A percentile compares a stretch with the other conserved stretches of the same genome.
Evolutionary conservation across 2,888 invertebrate species (phyloP).

Genomic region (Onchidella celtica): DNA sequence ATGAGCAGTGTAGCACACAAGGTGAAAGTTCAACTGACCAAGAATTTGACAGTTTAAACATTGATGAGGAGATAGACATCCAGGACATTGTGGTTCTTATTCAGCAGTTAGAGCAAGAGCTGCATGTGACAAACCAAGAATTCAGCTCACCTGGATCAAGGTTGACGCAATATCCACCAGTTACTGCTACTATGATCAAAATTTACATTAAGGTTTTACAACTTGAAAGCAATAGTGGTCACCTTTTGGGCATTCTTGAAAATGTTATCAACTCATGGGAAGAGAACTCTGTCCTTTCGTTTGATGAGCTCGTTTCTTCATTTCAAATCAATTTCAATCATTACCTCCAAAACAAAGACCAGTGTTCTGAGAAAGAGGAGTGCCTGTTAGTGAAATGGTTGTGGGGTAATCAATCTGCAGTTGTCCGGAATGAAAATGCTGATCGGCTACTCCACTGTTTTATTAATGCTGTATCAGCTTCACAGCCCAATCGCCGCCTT

Average conservation of each 20-base stretch:
- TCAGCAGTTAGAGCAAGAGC: too few species aligned
- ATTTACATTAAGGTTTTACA: constrained; percentile 30
- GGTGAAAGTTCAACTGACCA: too few species aligned
- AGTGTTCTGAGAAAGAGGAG: background rate
- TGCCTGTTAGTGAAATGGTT: constrained; percentile 62
- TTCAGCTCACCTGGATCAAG: too few species aligned
- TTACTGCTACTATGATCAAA: background rate
- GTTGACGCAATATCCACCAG: constrained; percentile 62
- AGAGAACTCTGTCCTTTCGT: background rate
- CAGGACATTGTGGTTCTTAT: too few species aligned
- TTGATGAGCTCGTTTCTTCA: constrained; percentile 54
- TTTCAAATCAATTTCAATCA: constrained; percentile 54
- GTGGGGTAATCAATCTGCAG: constrained; percentile 61
- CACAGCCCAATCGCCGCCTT: background rate
- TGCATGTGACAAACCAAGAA: too few species aligned
- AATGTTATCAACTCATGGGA: background rate
- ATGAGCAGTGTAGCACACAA: too few species aligned
- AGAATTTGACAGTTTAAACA: too few species aligned
- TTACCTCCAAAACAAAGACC: constrained; percentile 33
- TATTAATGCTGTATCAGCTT: constrained; percentile 14
- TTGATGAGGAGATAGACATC: too few species aligned
- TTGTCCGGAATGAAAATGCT: constrained; percentile 58
- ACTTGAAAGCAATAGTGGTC: background rate
- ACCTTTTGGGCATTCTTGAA: constrained; percentile 16
- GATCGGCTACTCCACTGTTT: constrained; percentile 58